Base-by-base conservation (phyloP, 2,113 vertebrate genomes). In the Tympanuchus pallidicinctus region DNA sequence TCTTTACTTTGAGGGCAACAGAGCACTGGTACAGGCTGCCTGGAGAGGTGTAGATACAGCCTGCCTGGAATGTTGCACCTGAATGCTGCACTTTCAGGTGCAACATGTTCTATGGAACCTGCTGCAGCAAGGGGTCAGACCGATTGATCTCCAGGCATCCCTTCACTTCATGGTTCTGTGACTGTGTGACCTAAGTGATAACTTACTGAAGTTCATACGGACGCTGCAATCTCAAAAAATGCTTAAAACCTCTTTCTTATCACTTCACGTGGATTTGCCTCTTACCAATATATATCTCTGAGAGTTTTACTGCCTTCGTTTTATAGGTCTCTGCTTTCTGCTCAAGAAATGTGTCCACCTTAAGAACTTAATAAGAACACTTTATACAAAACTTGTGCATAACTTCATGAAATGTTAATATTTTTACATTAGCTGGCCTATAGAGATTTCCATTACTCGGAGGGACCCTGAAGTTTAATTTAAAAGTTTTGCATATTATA, bases 261-360 rank as follows among this genome's bases (percentile, higher is more conserved):
- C 12, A 50, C 4, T 36, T 36, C 7, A 5, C 2, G 24, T 32
- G 25, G 60, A 43, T 48, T 64, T 69, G 8, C 61, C 38, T 47
- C 20, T 59, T 50, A 79, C 2, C 1, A 0, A 82, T 83, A 76
- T 5, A 47, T 2, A 13, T 0, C 5, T 5, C 1, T 27, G 13
- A 25, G n/a, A 14, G 27, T 25, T 18, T 17, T 21, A 6, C 5
- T 3, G 2, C 12, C 24, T 18, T 6, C 10, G 47, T 34, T 64
- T 52, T 63, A 6, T 7, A 70, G 1, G 1, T 6, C 28, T 42
- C 20, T 73, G 4, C 18, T 70, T 13, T 45, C 10, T 32, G 16
- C 50, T 13, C 17, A 32, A 38, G 5, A 25, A 10, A 8, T 34
- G 45, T 27, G n/a, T 47, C 24, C 67, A 27, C n/a, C 11, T 36